A percentile compares a stretch with the other conserved stretches of the same genome.
These are phyloP conservation scores for Phymanthus crucifer DNA, from an alignment of 92 coral and sea anemone species.

Conservation along the genomic window DNA sequence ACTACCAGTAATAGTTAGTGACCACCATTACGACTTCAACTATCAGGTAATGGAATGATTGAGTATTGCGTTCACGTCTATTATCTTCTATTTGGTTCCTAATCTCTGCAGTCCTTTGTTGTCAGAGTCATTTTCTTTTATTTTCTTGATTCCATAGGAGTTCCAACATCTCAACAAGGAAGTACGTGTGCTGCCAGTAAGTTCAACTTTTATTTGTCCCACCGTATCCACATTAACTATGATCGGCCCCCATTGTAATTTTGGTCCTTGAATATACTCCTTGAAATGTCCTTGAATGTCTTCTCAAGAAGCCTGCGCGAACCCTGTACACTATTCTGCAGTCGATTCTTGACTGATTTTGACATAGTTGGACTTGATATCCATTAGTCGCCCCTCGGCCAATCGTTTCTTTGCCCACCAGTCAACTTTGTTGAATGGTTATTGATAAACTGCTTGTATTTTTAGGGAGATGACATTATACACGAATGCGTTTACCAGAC, in stretches of 20 bases:
- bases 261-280: not conserved
- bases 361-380: no score
- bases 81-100: not conserved
- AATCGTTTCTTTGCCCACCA: no score
- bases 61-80: not conserved
- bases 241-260: not conserved
- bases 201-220: not conserved
- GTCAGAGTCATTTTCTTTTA: no score
- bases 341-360: no score
- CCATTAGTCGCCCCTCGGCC: no score
- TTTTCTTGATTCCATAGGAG: not conserved
- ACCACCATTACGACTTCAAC: conserved; percentile 67
- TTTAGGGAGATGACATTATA: not conserved
- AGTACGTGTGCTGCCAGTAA: not conserved
- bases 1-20: conserved; percentile 60
- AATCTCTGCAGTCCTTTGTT: not conserved
- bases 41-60: conserved; percentile 42
- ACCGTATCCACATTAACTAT: no score
- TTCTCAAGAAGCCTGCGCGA: no score
- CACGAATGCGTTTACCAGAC: not conserved
- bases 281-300: no score
- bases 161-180: not conserved
- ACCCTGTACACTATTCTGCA: no score
- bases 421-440: no score
- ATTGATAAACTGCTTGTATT: not conserved